Evolutionary conservation across 2,888 invertebrate species (phyloP), one percentile per base, ranked within the genome.

Genomic region (Spisula solida): DNA sequence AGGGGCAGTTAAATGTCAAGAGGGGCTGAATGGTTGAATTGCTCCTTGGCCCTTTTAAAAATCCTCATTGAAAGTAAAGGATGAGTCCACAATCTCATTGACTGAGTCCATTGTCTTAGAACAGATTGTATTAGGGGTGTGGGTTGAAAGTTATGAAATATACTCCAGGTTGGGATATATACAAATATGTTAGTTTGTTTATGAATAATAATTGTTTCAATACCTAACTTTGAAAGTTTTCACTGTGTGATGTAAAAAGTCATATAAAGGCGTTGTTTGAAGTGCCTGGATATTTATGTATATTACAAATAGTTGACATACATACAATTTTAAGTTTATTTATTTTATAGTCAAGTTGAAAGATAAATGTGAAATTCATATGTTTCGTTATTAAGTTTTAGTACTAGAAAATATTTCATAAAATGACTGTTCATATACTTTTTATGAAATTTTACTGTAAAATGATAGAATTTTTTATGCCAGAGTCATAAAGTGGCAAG

Each of bases 391-490:
- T 75, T 75, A 75, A 75, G 34, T 75, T 75, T 60, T 75, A 75
- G 16, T 34, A 31, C 34, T 31, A 31, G 31, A 75, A 75, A 75
- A 31, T 75, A 75, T 75, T 75, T 31, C 75, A 75, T 75, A 34
- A 34, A 75, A 31, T 16, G 75, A 0, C 34, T 75, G 75, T 75
- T 75, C 75, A 75, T 75, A 75, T 31, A 75, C 75, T 75, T 75
- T 75, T 75, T 75, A 75, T 75, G 29, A 75, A 75, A 31, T 75
- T 75, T 75, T 75, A 75, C 31, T 34, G 34, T 75, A 75, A 75
- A 75, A 75, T 75, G 75, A 75, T 75, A 75, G 75, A 75, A 31
- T 25, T 31, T 29, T 75, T 75, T 75, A 75, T 34, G 75, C 16
- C 75, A 16, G 12, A 14, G 29, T 75, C 75, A 31, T 75, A 75